Conservation (phyloP, 1,140 invertebrate genomes). For the Dinoponera quadriceps region DNA sequence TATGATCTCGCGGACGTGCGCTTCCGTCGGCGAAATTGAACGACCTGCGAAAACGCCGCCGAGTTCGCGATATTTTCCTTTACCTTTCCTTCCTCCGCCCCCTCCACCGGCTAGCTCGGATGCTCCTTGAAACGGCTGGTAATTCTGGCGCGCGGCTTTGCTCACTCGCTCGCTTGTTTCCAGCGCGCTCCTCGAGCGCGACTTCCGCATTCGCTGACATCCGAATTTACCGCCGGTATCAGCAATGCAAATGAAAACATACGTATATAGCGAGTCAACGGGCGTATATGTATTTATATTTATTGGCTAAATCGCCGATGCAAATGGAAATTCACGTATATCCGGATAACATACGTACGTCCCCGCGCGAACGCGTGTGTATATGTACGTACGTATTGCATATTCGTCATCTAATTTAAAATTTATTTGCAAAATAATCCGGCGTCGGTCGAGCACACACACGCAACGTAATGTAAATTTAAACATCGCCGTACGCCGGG, state of each 20-base stretch:
- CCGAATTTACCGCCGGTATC: constrained; percentile 37
- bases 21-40: constrained; percentile 58
- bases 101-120: neutral
- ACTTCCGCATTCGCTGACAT: constrained; percentile 1
- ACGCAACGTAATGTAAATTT: constrained; percentile 35
- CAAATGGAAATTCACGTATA: constrained; percentile 22
- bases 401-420: constrained; percentile 40
- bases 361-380: too few relatives aligned
- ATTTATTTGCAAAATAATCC: constrained; percentile 55
- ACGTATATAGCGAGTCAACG: neutral
- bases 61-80: constrained; percentile 46
- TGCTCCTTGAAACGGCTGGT: constrained; percentile 26
- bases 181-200: constrained; percentile 14
- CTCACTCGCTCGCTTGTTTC: constrained; percentile 1
- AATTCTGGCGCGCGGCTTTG: neutral
- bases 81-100: neutral
- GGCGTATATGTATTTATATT: constrained; percentile 16
- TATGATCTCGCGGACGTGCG: constrained; percentile 57
- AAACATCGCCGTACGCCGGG: constrained; percentile 27
- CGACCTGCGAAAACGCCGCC: constrained; percentile 46
- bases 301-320: constrained; percentile 31
- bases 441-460: constrained; percentile 12
- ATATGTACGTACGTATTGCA: neutral
- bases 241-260: constrained; percentile 47
- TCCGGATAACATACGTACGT: constrained; percentile 19